Conservation (phyloP, 2,797 vertebrate species). For the Pangasius larnaudii region DNA sequence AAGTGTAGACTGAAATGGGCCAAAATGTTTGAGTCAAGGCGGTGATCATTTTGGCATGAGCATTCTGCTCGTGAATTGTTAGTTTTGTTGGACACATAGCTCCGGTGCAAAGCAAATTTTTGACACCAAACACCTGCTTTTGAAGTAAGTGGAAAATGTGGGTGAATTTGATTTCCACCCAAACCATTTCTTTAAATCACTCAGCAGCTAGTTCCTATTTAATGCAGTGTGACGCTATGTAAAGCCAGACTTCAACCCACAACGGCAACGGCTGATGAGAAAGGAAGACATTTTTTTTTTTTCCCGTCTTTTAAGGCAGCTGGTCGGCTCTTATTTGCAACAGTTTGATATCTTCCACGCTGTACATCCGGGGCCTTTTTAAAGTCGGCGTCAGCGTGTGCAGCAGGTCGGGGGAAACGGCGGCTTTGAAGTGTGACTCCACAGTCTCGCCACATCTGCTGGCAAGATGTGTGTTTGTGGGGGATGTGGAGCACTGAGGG, state of each 20-base stretch:
- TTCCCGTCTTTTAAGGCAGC: conserved; percentile 15
- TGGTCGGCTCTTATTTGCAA: conserved; percentile 60
- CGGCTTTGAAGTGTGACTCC: conserved; percentile 90
- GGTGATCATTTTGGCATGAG: not conserved
- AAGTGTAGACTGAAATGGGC: not conserved
- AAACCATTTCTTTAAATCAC: conserved; percentile 14
- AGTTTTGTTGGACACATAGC: not conserved
- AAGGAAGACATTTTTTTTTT: conserved; percentile 30
- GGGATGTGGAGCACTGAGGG: conserved; percentile 40
- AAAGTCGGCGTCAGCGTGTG: conserved; percentile 96
- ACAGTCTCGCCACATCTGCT: conserved; percentile 96
- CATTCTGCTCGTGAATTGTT: not conserved
- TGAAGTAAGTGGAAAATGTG: not conserved
- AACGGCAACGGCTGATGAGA: conserved; percentile 35
- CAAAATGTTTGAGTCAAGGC: not conserved
- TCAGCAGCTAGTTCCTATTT: conserved; percentile 43
- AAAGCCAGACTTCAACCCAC: conserved; percentile 22
- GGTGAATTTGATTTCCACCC: not conserved
- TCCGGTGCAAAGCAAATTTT: not conserved
- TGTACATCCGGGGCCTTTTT: conserved; percentile 90
- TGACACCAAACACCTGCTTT: not conserved
- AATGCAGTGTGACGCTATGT: conserved; percentile 26
- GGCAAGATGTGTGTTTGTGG: conserved; percentile 88
- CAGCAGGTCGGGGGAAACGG: conserved; percentile 90
- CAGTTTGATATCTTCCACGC: conserved; percentile 95